Percentiles rank a stretch among this genome's conserved stretches.
phyloP scores from a whole-genome alignment of 1,140 invertebrate species.

The Bombus turneri region DNA sequence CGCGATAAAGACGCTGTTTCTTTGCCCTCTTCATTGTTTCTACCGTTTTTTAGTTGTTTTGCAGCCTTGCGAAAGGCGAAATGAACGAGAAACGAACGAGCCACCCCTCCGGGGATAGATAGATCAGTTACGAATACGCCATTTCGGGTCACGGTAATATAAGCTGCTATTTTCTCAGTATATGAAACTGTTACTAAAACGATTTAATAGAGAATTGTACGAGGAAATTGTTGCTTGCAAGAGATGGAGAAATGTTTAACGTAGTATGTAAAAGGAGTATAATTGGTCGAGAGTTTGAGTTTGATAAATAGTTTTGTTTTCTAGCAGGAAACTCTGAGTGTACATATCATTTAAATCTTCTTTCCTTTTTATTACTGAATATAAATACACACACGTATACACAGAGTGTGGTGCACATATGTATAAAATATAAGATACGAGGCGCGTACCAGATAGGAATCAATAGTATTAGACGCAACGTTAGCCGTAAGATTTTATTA shows the following conservation, averaged over 20 bases:
- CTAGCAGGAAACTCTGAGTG: not conserved
- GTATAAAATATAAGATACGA: not conserved
- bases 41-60: not conserved
- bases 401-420: rapidly evolving
- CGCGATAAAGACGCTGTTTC: constrained; percentile 59
- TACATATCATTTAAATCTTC: not conserved
- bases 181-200: not conserved
- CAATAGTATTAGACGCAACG: not conserved
- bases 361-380: not conserved
- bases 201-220: not conserved
- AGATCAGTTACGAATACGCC: not conserved
- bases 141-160: not conserved
- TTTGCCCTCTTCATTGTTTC: constrained; percentile 33
- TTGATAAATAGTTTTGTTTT: not conserved
- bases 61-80: constrained; percentile 1
- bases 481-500: not conserved
- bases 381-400: not conserved
- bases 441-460: not conserved
- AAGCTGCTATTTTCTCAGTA: not conserved
- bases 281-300: not conserved
- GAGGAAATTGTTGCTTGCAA: not conserved
- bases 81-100: constrained; percentile 6
- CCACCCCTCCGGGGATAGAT: not conserved
- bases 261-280: not conserved
- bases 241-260: not conserved